Conservation (phyloP, 2,113 vertebrate species). For the Emydocephalus ijimae region DNA sequence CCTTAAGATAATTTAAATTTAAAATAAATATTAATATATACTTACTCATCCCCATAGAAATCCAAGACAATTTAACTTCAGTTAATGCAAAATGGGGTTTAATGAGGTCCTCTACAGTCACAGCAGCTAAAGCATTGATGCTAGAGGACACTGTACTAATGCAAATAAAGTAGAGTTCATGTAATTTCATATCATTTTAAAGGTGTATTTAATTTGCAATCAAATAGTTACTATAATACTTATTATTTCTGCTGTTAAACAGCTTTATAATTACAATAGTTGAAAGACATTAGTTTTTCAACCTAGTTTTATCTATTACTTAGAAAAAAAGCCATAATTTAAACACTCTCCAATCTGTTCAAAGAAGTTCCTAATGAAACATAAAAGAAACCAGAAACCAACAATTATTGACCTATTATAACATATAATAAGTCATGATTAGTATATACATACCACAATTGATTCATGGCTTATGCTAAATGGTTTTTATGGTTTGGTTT, state of each 20-base stretch:
- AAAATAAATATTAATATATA: conserved; percentile 32
- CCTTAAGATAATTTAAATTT: conserved; percentile 16
- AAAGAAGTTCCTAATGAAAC: background rate
- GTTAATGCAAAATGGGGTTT: conserved; percentile 70
- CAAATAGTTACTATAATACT: background rate
- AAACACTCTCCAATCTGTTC: background rate
- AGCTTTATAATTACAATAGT: background rate
- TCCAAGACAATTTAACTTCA: conserved; percentile 73
- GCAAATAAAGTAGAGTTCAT: conserved; percentile 33
- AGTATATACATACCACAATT: background rate
- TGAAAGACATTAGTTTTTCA: background rate
- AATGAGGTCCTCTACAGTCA: conserved; percentile 85
- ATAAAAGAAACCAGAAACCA: background rate
- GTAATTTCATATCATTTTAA: background rate
- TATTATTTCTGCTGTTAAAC: background rate
- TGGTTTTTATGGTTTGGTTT: too few species aligned
- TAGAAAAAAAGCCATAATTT: background rate
- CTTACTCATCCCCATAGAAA: conserved; percentile 89
- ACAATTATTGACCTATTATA: background rate
- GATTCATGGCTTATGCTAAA: background rate
- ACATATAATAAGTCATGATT: background rate
- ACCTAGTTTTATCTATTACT: background rate
- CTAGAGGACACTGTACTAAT: conserved; percentile 88
- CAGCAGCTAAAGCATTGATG: conserved; percentile 87
- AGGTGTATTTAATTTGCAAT: background rate